Conservation (phyloP, 2,888 invertebrate species). For the Arenicola marina region DNA sequence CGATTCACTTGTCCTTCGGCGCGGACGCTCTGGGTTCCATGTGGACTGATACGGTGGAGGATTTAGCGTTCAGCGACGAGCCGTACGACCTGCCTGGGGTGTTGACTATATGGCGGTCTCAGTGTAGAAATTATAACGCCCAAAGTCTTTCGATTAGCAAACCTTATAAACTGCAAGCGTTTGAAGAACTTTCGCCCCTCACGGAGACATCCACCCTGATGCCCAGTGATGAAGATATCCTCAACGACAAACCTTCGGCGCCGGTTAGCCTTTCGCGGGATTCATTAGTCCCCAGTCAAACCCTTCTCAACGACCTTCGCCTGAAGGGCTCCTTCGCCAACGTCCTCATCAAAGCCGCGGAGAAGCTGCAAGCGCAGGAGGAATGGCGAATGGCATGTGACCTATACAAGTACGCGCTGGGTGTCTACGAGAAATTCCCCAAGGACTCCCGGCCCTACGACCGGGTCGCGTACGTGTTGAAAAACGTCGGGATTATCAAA, state of each 20-base stretch:
- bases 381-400: constrained; percentile 17
- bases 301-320: constrained; percentile 3
- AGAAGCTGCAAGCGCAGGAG: constrained; percentile 5
- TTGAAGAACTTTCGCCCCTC: constrained; percentile 33
- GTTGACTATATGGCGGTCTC: constrained; percentile 10
- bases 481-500: constrained; percentile 51
- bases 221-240: neutral
- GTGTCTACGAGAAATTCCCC: constrained; percentile 18
- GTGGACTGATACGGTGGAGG: neutral
- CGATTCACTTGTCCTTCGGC: neutral
- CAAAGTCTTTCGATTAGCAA: too few species aligned
- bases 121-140: too few species aligned
- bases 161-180: constrained; percentile 21
- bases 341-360: constrained; percentile 9
- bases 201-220: constrained; percentile 18
- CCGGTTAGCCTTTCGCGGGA: neutral
- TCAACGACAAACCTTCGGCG: neutral
- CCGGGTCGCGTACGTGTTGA: constrained; percentile 42
- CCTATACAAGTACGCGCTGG: constrained; percentile 31
- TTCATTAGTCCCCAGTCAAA: neutral
- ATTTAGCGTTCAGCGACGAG: neutral
- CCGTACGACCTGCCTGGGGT: neutral
- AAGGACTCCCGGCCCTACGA: constrained; percentile 37
- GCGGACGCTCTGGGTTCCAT: neutral
- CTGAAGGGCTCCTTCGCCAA: constrained; percentile 10